Base-by-base conservation (phyloP, 2,797 vertebrate species). In the Lateolabrax maculatus region DNA sequence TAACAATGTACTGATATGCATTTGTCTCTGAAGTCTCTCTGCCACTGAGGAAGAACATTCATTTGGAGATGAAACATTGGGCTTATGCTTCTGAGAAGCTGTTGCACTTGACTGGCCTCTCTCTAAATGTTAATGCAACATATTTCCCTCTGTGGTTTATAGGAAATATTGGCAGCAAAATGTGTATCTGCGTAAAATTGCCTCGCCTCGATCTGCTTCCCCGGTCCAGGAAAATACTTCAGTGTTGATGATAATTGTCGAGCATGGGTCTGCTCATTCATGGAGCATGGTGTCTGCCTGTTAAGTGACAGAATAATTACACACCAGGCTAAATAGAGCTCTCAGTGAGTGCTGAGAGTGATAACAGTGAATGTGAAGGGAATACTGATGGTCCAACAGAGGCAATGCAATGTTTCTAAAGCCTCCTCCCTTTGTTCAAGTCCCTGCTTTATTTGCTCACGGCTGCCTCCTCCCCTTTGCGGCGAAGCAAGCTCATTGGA, bases 241-340 rank as follows among this genome's bases (percentile, higher is more conserved):
- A 79, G 63, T 87, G 83, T 75, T 84, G 86, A 84, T 84, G 81
- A 84, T 94, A 90, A 94, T 93, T 93, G 84, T 88, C 9, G 56
- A 80, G 87, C 79, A 85, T 63, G 53, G 79, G 75, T 79, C 75
- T 80, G 90, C 82, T 87, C 84, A 79, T 93, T 91, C 83, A 80
- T 64, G 81, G 81, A 81, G 85, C 69, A 16, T 63, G 78, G 77
- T 90, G 87, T 81, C 84, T 90, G 87, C 71, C 85, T 84, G 92
- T 92, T 86, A 93, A 94, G 74, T 94, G 94, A 95, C 93, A 92
- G 89, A 90, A 92, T 95, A 95, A 96, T 95, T 95, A 94, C 90
- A 91, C 85, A 84, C 69, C 23, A 68, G 68, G 62, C 78, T 90
- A 90, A 89, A 91, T 88, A 71, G 88, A 65, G 53, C 83, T 91